phyloP scores from a whole-genome alignment of 2,888 invertebrate species.

The Lithophane semibrunnea region DNA sequence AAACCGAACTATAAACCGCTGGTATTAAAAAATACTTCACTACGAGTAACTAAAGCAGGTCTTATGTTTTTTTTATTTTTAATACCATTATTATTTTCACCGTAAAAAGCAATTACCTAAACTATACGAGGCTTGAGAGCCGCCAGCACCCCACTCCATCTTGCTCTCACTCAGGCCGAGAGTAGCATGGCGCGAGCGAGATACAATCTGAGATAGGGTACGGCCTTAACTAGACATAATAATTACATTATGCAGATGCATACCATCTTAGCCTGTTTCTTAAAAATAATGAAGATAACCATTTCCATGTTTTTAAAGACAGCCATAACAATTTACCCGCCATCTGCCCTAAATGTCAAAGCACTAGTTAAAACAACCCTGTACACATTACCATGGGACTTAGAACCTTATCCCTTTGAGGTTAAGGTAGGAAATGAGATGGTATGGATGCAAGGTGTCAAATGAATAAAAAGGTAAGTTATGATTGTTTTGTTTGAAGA shows the following conservation, averaged over 20 bases:
- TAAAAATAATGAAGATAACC: constrained; percentile 1
- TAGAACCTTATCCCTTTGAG: rapidly evolving
- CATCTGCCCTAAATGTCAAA: constrained; percentile 47
- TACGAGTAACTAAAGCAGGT: too few species aligned
- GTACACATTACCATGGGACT: not conserved
- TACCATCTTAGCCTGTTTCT: constrained; percentile 13
- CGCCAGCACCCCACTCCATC: too few species aligned
- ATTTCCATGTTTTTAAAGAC: constrained; percentile 27
- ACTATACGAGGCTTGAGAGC: too few species aligned
- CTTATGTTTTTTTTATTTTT: too few species aligned
- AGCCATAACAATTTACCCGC: constrained; percentile 27
- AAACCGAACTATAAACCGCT: too few species aligned
- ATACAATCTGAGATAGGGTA: too few species aligned
- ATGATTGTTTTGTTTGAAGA: constrained; percentile 31
- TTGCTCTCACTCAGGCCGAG: too few species aligned
- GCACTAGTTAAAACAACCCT: constrained; percentile 19
- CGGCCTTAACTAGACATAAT: not conserved
- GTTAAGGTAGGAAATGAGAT: constrained; percentile 5
- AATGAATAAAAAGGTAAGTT: constrained; percentile 18
- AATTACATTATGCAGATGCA: constrained; percentile 22
- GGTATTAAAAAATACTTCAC: too few species aligned
- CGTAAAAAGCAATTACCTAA: too few species aligned
- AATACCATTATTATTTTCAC: too few species aligned
- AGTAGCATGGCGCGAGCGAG: too few species aligned
- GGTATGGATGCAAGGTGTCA: constrained; percentile 27